These are phyloP conservation scores for Sarcophaga rosellei DNA, from an alignment of 2,888 invertebrate species.

Conservation along the genomic window DNA sequence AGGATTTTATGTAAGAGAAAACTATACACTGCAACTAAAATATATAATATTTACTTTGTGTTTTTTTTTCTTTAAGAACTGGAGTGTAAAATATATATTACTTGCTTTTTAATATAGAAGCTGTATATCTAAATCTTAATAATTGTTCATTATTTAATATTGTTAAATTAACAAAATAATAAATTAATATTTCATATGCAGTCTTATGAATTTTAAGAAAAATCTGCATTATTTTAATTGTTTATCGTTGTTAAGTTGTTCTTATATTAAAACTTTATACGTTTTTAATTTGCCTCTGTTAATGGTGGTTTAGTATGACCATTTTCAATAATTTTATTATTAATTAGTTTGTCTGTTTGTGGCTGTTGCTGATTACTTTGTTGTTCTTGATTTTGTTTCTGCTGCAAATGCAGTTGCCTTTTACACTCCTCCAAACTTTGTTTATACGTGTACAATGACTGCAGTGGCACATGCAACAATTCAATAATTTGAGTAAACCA, in stretches of 20 bases:
- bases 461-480: conserved; percentile 92
- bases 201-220: conserved; percentile 51
- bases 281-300: conserved; percentile 62
- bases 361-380: conserved; percentile 14
- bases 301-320: conserved; percentile 73
- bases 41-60: conserved; percentile 47
- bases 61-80: conserved; percentile 38
- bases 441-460: conserved; percentile 87
- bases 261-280: neutral
- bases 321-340: conserved; percentile 74
- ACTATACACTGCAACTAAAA: conserved; percentile 57
- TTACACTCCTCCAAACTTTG: conserved; percentile 74
- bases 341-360: conserved; percentile 54
- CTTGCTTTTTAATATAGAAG: conserved; percentile 41
- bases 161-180: conserved; percentile 22
- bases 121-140: conserved; percentile 38
- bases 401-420: conserved; percentile 69
- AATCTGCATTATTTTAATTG: conserved; percentile 57
- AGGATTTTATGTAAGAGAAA: conserved; percentile 25
- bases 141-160: conserved; percentile 7
- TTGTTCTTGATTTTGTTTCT: conserved; percentile 52
- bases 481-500: conserved; percentile 92
- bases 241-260: conserved; percentile 57
- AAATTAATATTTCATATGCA: conserved; percentile 44
- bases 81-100: conserved; percentile 58